These are phyloP conservation scores for Thymelicus acteon DNA, from an alignment of 2,888 invertebrate species.

Conservation along the genomic window DNA sequence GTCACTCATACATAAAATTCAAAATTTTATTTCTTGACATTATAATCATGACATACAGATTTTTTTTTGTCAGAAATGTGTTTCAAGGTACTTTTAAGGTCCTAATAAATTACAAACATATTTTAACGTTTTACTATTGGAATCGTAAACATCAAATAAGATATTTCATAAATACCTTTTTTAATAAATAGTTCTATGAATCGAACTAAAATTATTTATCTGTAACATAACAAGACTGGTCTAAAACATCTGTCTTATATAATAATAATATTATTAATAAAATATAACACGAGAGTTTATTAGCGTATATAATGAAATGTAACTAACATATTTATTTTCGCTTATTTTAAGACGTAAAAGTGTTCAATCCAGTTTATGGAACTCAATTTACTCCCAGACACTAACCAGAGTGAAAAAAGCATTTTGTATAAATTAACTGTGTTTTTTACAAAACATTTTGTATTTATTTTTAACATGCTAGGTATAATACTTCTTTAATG, in stretches of 20 bases:
- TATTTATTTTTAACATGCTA: too few relatives aligned
- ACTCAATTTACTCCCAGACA: conserved; percentile 39
- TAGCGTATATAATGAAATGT: conserved; percentile 53
- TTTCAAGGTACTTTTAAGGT: too few relatives aligned
- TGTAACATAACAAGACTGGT: conserved; percentile 20
- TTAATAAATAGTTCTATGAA: too few relatives aligned
- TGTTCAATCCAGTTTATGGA: conserved; percentile 15
- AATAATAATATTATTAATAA: conserved; percentile 27
- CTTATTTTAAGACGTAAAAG: conserved; percentile 60
- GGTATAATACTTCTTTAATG: too few relatives aligned
- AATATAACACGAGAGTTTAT: conserved; percentile 46
- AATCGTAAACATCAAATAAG: too few relatives aligned
- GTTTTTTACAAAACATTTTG: conserved; percentile 1
- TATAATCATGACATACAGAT: too few relatives aligned
- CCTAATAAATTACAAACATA: too few relatives aligned
- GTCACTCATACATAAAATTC: too few relatives aligned
- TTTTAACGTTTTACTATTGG: too few relatives aligned
- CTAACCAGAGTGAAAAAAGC: conserved; percentile 50
- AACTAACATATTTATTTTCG: conserved; percentile 80
- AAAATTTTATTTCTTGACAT: too few relatives aligned
- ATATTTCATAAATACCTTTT: too few relatives aligned
- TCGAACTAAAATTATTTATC: neutral
- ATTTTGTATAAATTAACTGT: conserved; percentile 36
- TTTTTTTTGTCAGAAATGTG: too few relatives aligned
- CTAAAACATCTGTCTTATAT: conserved; percentile 3